Percentiles rank a stretch among this genome's conserved stretches.
phyloP scores from a whole-genome alignment of 2,888 invertebrate genomes.

The Leucophenga montana region DNA sequence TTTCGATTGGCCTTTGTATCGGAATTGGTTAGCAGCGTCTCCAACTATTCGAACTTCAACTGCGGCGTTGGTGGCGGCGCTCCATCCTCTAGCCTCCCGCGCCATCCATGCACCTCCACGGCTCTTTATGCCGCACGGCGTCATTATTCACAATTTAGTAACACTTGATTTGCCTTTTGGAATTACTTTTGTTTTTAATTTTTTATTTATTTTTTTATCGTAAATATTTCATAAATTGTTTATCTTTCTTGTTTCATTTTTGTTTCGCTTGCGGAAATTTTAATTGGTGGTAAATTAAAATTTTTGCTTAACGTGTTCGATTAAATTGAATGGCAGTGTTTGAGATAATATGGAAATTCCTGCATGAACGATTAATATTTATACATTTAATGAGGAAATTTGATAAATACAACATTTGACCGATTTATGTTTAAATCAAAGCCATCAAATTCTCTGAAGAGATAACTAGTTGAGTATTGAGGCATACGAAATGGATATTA shows the following conservation, averaged over 20 bases:
- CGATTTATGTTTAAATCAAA: no score
- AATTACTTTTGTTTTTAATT: conserved; percentile 45
- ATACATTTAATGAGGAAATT: no score
- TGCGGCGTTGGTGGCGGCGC: conserved; percentile 25
- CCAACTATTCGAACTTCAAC: neutral
- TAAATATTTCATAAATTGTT: conserved; percentile 3
- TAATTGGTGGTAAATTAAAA: conserved; percentile 13
- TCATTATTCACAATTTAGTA: conserved; percentile 67
- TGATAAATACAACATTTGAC: no score
- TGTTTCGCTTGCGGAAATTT: neutral
- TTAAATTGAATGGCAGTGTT: no score
- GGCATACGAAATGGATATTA: no score
- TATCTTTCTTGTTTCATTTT: neutral
- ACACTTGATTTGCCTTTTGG: conserved; percentile 63
- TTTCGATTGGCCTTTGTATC: conserved; percentile 57
- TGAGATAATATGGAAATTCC: no score
- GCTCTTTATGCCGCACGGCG: conserved; percentile 25
- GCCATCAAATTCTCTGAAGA: no score
- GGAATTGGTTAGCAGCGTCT: conserved; percentile 48
- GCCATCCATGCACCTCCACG: neutral
- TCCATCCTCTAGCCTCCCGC: neutral
- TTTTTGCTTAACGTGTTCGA: neutral
- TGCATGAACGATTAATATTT: no score
- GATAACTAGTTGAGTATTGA: no score
- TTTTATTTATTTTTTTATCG: neutral